Evolutionary conservation across 2,888 invertebrate species (phyloP).

Genomic region (Scaptomyza flava): DNA sequence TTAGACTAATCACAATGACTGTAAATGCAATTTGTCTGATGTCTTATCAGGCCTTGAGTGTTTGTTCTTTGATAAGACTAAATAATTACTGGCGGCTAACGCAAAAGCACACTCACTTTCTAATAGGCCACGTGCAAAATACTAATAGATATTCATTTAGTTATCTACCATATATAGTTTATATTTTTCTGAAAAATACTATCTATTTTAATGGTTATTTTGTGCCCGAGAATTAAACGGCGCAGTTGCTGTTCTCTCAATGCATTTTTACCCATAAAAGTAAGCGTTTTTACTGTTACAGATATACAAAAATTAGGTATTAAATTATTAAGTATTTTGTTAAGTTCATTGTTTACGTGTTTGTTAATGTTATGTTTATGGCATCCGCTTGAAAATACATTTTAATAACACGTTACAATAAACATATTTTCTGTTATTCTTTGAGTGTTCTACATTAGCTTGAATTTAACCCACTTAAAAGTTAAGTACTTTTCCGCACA

Average conservation of each 20-base stretch:
- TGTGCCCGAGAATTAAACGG: slow-evolving; percentile 30
- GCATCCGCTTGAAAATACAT: no score
- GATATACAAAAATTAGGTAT: background rate
- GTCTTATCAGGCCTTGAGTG: slow-evolving; percentile 37
- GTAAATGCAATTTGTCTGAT: slow-evolving; percentile 18
- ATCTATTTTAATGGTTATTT: background rate
- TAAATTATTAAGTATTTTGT: no score
- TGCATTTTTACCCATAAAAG: slow-evolving; percentile 17
- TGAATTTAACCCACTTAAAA: background rate
- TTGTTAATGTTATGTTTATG: no score
- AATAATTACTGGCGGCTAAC: background rate
- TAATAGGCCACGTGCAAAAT: background rate
- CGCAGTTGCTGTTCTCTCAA: background rate
- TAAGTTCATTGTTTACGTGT: no score
- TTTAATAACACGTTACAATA: background rate
- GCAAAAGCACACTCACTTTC: slow-evolving; percentile 42
- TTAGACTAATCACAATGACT: slow-evolving; percentile 24
- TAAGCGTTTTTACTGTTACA: background rate
- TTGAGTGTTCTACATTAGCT: background rate
- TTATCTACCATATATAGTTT: background rate
- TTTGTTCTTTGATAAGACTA: slow-evolving; percentile 30
- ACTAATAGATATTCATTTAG: background rate
- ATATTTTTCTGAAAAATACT: slow-evolving; percentile 2
- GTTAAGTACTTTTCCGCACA: slow-evolving; percentile 16
- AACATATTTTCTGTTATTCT: no score